phyloP scores from a whole-genome alignment of 1,140 invertebrate genomes.

The Drosophila aff. region DNA sequence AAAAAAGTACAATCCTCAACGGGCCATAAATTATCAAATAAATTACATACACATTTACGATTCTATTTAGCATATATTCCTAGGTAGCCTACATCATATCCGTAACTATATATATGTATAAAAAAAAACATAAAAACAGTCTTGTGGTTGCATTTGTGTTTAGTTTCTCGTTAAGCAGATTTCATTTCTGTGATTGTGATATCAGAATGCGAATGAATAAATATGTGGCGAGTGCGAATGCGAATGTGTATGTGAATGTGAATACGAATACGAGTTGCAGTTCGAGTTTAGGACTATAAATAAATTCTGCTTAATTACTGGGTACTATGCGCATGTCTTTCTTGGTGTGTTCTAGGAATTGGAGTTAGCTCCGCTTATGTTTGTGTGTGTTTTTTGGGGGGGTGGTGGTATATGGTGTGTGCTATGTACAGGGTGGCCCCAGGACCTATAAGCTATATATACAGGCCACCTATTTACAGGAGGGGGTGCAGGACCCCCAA shows the following conservation, averaged over 20 bases:
- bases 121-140: slow-evolving; percentile 77
- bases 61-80: slow-evolving; percentile 26
- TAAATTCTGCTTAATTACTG: slow-evolving; percentile 80
- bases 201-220: slow-evolving; percentile 67
- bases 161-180: slow-evolving; percentile 72
- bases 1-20: slow-evolving; percentile 31
- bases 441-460: slow-evolving; percentile 60
- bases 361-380: slow-evolving; percentile 38
- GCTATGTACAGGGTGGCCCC: slow-evolving; percentile 37
- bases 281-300: slow-evolving; percentile 59
- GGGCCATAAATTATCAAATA: slow-evolving; percentile 53
- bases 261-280: slow-evolving; percentile 42
- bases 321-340: slow-evolving; percentile 78
- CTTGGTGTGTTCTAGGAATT: slow-evolving; percentile 61
- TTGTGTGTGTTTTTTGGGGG: slow-evolving; percentile 13
- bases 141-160: slow-evolving; percentile 85
- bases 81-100: slow-evolving; percentile 40
- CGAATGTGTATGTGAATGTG: slow-evolving; percentile 35
- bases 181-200: slow-evolving; percentile 46
- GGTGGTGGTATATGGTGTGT: slow-evolving; percentile 8
- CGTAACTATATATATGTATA: slow-evolving; percentile 33
- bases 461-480: slow-evolving; percentile 72
- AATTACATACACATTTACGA: slow-evolving; percentile 56
- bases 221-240: slow-evolving; percentile 48
- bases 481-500: slow-evolving; percentile 2